Evolutionary conservation across 2,113 vertebrate species (phyloP).

Genomic region (Girardinichthys multiradiatus): DNA sequence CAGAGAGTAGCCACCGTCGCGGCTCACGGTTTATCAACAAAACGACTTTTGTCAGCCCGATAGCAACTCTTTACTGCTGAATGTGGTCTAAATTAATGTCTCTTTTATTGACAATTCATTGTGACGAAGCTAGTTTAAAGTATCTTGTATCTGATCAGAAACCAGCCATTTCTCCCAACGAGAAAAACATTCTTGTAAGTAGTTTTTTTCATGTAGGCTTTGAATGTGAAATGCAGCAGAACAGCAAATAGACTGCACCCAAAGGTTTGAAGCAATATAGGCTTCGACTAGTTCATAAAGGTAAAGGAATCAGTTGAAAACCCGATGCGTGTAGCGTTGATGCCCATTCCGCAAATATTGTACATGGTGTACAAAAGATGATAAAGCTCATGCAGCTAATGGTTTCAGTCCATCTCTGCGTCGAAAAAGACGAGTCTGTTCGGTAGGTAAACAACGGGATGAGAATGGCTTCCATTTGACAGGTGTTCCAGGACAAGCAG

Average conservation of each 20-base stretch:
- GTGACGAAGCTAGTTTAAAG: not conserved
- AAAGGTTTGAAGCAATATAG: not conserved
- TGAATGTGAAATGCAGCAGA: conserved; percentile 20
- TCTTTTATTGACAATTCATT: conserved; percentile 6
- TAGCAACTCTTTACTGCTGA: conserved; percentile 14
- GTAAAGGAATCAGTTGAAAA: conserved; percentile 4
- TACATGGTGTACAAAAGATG: not conserved
- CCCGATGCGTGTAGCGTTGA: not conserved
- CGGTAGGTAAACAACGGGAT: conserved; percentile 76
- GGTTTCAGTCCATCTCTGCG: conserved; percentile 18
- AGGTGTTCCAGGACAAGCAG: conserved; percentile 62
- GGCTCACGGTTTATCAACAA: conserved; percentile 61
- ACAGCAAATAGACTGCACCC: conserved; percentile 70
- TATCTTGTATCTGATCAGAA: too few relatives aligned
- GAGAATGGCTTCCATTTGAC: conserved; percentile 76
- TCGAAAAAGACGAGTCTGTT: conserved; percentile 41
- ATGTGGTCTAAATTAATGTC: not conserved
- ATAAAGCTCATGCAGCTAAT: not conserved
- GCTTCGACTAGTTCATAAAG: conserved; percentile 11
- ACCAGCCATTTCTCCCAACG: not conserved
- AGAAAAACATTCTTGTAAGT: not conserved
- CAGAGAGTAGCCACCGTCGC: conserved; percentile 51
- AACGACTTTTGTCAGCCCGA: conserved; percentile 50
- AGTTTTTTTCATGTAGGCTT: not conserved
- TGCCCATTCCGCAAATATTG: not conserved